These are phyloP conservation scores for Falco rusticolus DNA, from an alignment of 2,797 vertebrate genomes.

Conservation along the genomic window DNA sequence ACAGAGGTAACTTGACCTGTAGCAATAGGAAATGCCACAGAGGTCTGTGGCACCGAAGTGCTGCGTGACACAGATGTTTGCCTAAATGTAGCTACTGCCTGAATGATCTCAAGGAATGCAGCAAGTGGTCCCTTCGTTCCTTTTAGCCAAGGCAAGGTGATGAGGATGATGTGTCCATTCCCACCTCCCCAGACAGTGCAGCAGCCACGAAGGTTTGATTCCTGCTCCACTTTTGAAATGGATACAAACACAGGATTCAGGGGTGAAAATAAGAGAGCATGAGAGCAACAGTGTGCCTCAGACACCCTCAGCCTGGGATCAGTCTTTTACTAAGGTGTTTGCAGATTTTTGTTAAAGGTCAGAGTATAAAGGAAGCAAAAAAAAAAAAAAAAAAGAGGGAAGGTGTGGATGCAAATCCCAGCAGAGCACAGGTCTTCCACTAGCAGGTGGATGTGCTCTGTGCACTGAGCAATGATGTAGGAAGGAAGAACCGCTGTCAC, in stretches of 20 bases:
- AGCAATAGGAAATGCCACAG: background rate
- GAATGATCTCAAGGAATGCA: background rate
- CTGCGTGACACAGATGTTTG: background rate
- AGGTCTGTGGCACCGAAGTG: background rate
- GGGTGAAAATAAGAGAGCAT: background rate
- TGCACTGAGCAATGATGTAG: background rate
- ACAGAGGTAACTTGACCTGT: background rate
- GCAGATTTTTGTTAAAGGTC: background rate
- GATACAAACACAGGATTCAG: rapidly evolving
- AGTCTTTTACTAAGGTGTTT: background rate
- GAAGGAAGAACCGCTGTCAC: background rate
- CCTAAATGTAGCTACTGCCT: background rate
- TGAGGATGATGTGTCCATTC: background rate
- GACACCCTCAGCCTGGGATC: background rate
- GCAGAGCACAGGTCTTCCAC: background rate
- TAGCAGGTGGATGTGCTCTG: background rate
- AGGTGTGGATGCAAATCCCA: background rate
- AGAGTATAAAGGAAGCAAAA: background rate
- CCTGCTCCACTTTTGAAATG: background rate
- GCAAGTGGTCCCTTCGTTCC: background rate
- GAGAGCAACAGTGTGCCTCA: background rate
- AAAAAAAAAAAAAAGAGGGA: background rate
- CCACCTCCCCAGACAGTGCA: background rate
- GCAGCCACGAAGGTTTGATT: background rate
- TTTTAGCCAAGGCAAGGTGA: background rate